phyloP scores from a whole-genome alignment of 2,797 vertebrate species.

The Buphagus erythrorhynchus region DNA sequence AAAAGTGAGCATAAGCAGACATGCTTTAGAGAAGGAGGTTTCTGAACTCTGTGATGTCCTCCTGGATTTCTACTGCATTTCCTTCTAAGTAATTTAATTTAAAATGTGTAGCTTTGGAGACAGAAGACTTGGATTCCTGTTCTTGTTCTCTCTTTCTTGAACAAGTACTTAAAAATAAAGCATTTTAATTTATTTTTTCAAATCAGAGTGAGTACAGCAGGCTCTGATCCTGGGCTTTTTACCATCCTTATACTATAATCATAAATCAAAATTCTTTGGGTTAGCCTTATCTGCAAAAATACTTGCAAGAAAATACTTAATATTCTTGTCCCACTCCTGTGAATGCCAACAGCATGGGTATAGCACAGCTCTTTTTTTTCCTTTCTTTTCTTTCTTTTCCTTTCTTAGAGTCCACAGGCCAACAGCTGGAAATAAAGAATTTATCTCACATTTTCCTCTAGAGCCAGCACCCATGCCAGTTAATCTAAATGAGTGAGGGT shows the following conservation, averaged over 20 bases:
- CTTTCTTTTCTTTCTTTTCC: fast-evolving
- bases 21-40: neutral
- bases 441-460: neutral
- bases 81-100: neutral
- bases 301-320: neutral
- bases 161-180: neutral
- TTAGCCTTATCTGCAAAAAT: neutral
- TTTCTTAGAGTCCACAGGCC: neutral
- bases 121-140: neutral
- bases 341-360: neutral
- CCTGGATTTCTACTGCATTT: neutral
- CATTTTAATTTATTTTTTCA: neutral
- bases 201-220: neutral
- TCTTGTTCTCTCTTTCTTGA: neutral
- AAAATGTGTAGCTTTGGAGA: neutral
- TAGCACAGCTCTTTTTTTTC: neutral
- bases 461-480: neutral
- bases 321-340: neutral
- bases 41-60: neutral
- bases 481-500: neutral
- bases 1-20: neutral
- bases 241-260: neutral
- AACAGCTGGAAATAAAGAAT: neutral
- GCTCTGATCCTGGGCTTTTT: neutral
- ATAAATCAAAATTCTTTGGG: neutral